Evolutionary conservation across 2,888 invertebrate species (phyloP).

Genomic region (Drosophila atripex): DNA sequence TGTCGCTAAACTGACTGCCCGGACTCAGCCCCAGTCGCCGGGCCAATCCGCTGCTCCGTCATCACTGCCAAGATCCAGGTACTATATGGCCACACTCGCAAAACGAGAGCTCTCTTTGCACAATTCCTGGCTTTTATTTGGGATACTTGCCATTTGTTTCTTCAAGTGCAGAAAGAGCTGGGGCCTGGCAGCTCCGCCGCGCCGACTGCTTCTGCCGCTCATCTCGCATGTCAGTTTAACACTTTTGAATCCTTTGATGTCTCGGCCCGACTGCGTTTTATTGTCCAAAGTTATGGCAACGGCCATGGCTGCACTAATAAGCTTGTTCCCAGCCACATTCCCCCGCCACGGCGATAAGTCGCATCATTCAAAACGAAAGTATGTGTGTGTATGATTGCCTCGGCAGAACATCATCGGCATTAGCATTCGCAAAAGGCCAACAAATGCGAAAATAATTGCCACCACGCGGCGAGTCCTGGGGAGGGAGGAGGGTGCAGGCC

Average conservation of each 20-base stretch:
- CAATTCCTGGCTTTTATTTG: no score
- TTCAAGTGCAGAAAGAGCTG: slow-evolving; percentile 8
- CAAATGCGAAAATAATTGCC: slow-evolving; percentile 84
- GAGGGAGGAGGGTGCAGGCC: slow-evolving; percentile 12
- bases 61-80: slow-evolving; percentile 22
- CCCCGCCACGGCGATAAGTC: not conserved
- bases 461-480: slow-evolving; percentile 63
- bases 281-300: slow-evolving; percentile 76
- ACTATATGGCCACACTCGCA: not conserved
- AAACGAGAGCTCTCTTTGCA: not conserved
- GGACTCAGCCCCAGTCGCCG: slow-evolving; percentile 50
- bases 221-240: slow-evolving; percentile 79
- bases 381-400: slow-evolving; percentile 1
- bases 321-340: slow-evolving; percentile 55
- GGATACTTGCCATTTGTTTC: not conserved
- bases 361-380: not conserved
- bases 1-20: slow-evolving; percentile 75
- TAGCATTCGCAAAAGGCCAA: slow-evolving; percentile 79
- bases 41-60: slow-evolving; percentile 38
- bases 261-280: slow-evolving; percentile 56
- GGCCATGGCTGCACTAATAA: slow-evolving; percentile 72
- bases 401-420: slow-evolving; percentile 19
- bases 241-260: slow-evolving; percentile 67
- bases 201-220: slow-evolving; percentile 26
- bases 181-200: not conserved